Evolutionary conservation across 1,140 invertebrate species (phyloP).

Genomic region (Aphis gossypii): DNA sequence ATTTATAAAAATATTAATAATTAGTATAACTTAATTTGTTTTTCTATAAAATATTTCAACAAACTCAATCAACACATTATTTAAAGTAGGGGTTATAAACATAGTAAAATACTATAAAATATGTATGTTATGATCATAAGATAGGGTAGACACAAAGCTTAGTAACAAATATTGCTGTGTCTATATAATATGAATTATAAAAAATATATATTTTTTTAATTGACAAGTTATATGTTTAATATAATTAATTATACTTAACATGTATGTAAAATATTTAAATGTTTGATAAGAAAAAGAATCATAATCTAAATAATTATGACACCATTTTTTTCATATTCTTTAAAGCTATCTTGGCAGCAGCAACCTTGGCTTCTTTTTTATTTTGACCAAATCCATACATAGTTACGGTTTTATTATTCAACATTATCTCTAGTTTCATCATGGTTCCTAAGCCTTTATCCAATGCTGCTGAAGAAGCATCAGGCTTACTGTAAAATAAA

Average conservation of each 20-base stretch:
- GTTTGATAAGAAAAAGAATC: neutral
- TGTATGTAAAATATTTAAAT: neutral
- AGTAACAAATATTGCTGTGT: neutral
- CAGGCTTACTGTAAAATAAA: conserved; percentile 42
- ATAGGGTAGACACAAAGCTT: neutral
- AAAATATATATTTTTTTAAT: neutral
- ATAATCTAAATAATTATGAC: neutral
- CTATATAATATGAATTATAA: neutral
- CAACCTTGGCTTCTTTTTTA: conserved; percentile 73
- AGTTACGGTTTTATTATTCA: conserved; percentile 67
- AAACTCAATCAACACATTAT: neutral
- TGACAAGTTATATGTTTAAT: neutral
- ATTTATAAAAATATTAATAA: neutral
- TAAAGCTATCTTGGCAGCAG: conserved; percentile 79
- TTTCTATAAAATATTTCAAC: neutral
- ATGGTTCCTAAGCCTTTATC: neutral
- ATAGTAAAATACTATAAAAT: neutral
- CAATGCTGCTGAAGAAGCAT: neutral
- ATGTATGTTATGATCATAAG: neutral
- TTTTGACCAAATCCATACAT: conserved; percentile 77
- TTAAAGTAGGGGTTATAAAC: neutral
- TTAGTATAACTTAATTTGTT: neutral
- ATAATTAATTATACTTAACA: neutral
- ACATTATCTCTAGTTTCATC: neutral
- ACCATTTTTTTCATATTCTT: conserved; percentile 62